These are phyloP conservation scores for Choloepus didactylus DNA, from an alignment of 2,797 vertebrate genomes.

Conservation along the genomic window DNA sequence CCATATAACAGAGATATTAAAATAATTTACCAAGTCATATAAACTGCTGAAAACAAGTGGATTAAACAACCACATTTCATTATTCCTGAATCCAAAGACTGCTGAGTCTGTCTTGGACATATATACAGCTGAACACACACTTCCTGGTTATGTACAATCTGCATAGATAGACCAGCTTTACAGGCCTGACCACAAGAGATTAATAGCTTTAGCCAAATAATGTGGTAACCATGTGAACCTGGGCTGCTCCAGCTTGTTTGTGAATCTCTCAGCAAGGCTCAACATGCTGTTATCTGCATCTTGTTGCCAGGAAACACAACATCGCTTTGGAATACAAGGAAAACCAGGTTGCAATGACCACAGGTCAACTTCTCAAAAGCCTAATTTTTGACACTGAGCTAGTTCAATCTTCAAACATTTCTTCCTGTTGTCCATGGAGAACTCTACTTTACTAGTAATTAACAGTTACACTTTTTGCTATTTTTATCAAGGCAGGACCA, in stretches of 20 bases:
- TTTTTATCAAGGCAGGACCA: slow-evolving; percentile 56
- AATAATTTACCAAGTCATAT: slow-evolving; percentile 72
- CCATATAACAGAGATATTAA: slow-evolving; percentile 37
- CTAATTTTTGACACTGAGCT: slow-evolving; percentile 11
- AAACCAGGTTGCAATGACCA: slow-evolving; percentile 82
- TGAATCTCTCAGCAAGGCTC: slow-evolving; percentile 85
- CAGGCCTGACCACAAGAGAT: slow-evolving; percentile 89
- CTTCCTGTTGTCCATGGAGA: slow-evolving; percentile 22
- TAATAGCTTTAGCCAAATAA: slow-evolving; percentile 90
- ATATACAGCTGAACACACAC: slow-evolving; percentile 86
- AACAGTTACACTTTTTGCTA: slow-evolving; percentile 54
- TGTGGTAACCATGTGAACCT: slow-evolving; percentile 88
- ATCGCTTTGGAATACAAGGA: slow-evolving; percentile 82
- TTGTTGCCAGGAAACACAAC: slow-evolving; percentile 89
- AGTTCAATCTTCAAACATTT: slow-evolving; percentile 24
- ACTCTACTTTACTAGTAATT: slow-evolving; percentile 64
- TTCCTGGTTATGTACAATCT: slow-evolving; percentile 87
- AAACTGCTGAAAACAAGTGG: slow-evolving; percentile 77
- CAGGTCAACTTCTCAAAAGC: slow-evolving; percentile 69
- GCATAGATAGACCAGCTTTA: slow-evolving; percentile 87
- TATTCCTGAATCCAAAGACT: slow-evolving; percentile 78
- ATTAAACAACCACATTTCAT: slow-evolving; percentile 78
- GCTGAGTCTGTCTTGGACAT: slow-evolving; percentile 77
- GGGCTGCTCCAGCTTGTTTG: slow-evolving; percentile 86
- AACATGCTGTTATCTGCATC: slow-evolving; percentile 86